Conservation (phyloP, 1,140 invertebrate species). For the Drosophila insularis region DNA sequence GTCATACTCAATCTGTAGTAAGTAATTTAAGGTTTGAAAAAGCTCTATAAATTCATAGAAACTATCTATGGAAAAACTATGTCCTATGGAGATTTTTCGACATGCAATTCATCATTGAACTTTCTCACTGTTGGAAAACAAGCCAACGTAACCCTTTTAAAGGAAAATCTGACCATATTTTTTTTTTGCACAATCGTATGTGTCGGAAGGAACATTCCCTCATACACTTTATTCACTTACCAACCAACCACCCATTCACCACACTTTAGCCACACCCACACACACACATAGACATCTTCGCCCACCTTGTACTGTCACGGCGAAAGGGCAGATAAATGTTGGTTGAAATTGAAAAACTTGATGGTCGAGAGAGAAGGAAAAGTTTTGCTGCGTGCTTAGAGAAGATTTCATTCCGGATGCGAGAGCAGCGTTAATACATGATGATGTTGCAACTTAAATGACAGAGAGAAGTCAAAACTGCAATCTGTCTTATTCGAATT, state of each 20-base stretch:
- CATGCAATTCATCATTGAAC: no score
- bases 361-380: conserved; percentile 28
- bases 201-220: neutral
- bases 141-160: neutral
- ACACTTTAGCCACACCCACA: conserved; percentile 12
- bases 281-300: no score
- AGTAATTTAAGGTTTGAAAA: no score
- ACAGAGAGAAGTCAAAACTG: conserved; percentile 25
- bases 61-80: neutral
- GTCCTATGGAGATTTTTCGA: neutral
- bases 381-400: conserved; percentile 55
- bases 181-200: neutral
- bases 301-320: conserved; percentile 33
- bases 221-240: conserved; percentile 9
- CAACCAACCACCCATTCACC: conserved; percentile 19
- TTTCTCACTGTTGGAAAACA: no score
- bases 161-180: neutral
- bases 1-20: no score
- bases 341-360: conserved; percentile 69
- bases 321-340: conserved; percentile 53
- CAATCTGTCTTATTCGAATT: conserved; percentile 2
- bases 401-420: conserved; percentile 8
- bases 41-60: no score
- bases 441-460: conserved; percentile 8
- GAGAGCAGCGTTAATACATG: neutral